Evolutionary conservation across 2,888 invertebrate species (phyloP).

Genomic region (Opisthograptis luteolata): DNA sequence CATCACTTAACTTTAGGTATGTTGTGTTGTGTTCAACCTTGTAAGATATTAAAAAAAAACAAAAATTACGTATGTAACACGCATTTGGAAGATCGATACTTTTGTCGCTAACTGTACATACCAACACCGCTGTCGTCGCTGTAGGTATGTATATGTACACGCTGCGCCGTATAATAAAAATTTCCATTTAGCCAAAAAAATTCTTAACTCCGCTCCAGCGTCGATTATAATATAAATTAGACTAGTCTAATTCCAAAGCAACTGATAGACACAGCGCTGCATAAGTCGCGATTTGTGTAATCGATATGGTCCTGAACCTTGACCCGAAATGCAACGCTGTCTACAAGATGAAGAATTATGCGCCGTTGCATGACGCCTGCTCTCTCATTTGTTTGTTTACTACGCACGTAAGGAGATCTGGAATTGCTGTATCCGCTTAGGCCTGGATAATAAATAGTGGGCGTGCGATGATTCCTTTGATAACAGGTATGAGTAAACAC

Average conservation of each 20-base stretch:
- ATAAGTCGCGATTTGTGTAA: conserved; percentile 60
- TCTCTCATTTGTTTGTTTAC: conserved; percentile 50
- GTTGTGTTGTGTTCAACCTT: too few relatives aligned
- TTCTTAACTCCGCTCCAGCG: too few relatives aligned
- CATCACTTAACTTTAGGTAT: too few relatives aligned
- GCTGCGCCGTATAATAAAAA: too few relatives aligned
- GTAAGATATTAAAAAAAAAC: too few relatives aligned
- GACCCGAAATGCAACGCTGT: conserved; percentile 67
- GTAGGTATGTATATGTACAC: too few relatives aligned
- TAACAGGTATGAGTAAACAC: conserved; percentile 13
- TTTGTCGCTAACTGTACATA: too few relatives aligned
- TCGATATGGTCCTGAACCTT: conserved; percentile 70
- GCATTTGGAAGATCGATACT: too few relatives aligned
- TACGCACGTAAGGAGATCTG: conserved; percentile 50
- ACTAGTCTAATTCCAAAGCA: conserved; percentile 8
- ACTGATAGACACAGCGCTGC: conserved; percentile 43
- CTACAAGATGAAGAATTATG: conserved; percentile 37
- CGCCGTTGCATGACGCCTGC: conserved; percentile 43
- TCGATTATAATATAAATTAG: too few relatives aligned
- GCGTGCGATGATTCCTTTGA: conserved; percentile 19
- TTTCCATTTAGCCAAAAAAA: too few relatives aligned
- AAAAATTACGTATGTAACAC: too few relatives aligned
- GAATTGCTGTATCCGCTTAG: conserved; percentile 45
- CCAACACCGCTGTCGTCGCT: too few relatives aligned
- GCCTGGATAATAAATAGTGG: conserved; percentile 36